Conservation (phyloP, 2,888 invertebrate genomes). For the Cephus spinipes region DNA sequence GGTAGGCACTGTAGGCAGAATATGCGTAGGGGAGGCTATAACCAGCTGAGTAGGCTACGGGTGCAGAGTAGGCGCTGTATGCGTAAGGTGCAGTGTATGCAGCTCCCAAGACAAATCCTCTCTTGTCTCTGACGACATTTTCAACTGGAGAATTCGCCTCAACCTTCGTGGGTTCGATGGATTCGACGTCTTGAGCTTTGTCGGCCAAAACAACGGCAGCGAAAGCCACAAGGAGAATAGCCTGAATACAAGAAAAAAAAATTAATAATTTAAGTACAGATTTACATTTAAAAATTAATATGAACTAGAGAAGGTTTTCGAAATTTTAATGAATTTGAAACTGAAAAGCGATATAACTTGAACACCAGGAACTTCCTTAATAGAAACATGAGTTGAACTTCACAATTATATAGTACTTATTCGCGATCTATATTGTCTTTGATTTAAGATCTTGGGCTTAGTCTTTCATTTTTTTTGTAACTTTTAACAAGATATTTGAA, state of each 20-base stretch:
- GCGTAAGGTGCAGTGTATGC: slow-evolving; percentile 33
- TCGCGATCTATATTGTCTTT: too few species aligned
- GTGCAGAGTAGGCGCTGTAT: slow-evolving; percentile 39
- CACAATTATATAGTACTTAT: neutral
- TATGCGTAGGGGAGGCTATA: slow-evolving; percentile 44
- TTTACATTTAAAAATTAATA: slow-evolving; percentile 1
- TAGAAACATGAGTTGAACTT: neutral
- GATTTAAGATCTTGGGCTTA: too few species aligned
- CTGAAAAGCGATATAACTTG: neutral
- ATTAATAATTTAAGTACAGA: neutral
- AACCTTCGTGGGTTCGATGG: slow-evolving; percentile 12
- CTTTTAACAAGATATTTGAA: neutral
- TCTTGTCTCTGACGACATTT: slow-evolving; percentile 45
- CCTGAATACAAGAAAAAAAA: slow-evolving; percentile 31
- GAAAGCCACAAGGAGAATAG: slow-evolving; percentile 49
- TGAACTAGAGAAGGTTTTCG: neutral
- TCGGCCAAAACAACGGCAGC: slow-evolving; percentile 46
- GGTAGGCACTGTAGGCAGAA: slow-evolving; percentile 42
- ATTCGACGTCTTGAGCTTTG: slow-evolving; percentile 22
- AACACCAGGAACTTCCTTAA: neutral
- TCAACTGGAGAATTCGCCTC: slow-evolving; percentile 13
- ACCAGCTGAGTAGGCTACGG: slow-evolving; percentile 30
- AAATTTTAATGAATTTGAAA: neutral
- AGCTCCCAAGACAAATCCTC: slow-evolving; percentile 40
- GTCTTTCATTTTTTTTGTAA: neutral